Base-by-base conservation (phyloP, 2,888 invertebrate genomes). In the Acrobeloides nanus region DNA sequence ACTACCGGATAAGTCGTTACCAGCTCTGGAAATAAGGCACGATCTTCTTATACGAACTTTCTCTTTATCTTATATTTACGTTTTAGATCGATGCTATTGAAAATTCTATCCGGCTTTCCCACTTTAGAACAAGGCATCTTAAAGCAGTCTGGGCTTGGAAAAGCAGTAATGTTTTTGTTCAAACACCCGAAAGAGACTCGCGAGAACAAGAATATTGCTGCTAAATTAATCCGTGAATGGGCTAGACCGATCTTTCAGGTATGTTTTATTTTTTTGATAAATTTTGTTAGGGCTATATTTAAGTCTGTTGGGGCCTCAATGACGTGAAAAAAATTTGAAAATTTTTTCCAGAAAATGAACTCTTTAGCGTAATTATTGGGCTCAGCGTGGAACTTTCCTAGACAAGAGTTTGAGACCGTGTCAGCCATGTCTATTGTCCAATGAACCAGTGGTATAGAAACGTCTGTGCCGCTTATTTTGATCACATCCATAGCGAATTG, bases 91-190 rank as follows among this genome's bases (percentile, higher is more conserved):
- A 58, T 46, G 3, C 81, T 97, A 59, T 80, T 97, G 4, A 76
- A 76, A 50, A 72, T 78, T 33, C 71, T 81, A 18, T 61, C 70
- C 21, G 42, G 50, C 21, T 63, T 48, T 34, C 48, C 57, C 3
- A 40, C 53, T 20, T 42, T 63, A 10, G 64, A 63, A 21, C 62
- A 88, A 75, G 82, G 84, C 33, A 84, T 87, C 48, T 79, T 97
- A 62, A 92, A 92, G 75, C 87, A 88, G 74, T 90, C 92, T 6
- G 93, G 93, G 23, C 89, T 95, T 61, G 95, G 95, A 46, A 95
- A 95, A 78, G 95, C 97, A 33, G 89, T 97, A 1, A 97, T 97
- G 97, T 93, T 95, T 78, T 81, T 99, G 42, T 95, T 89, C 78
- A 97, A 97, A 76, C 95, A 99, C 76, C 95, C 97, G 0, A 87